Conservation (phyloP, 2,797 vertebrate genomes). For the Novumbra hubbsi region DNA sequence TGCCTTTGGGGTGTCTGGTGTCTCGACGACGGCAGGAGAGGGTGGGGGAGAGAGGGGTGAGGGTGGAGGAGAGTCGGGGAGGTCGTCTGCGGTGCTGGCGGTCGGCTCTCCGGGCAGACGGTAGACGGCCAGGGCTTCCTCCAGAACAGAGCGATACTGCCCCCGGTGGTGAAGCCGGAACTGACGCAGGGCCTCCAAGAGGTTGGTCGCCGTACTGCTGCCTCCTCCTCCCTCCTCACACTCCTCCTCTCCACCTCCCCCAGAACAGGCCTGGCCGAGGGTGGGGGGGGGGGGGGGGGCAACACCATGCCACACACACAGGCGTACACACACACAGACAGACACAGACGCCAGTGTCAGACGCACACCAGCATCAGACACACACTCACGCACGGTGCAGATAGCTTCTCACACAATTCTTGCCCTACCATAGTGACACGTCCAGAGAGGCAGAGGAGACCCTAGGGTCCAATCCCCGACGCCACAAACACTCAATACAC, state of each 20-base stretch:
- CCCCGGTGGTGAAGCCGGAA: slow-evolving; percentile 98
- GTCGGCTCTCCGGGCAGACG: slow-evolving; percentile 72
- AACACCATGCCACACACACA: slow-evolving; percentile 81
- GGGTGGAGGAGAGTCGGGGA: slow-evolving; percentile 70
- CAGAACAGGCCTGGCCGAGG: slow-evolving; percentile 93
- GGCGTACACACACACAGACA: slow-evolving; percentile 39
- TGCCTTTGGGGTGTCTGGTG: slow-evolving; percentile 29
- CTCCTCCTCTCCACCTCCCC: slow-evolving; percentile 74
- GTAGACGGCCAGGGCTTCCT: slow-evolving; percentile 91
- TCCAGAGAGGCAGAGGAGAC: slow-evolving; percentile 25
- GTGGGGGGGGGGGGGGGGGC: too few species aligned
- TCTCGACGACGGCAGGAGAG: slow-evolving; percentile 52
- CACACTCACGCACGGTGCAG: background rate
- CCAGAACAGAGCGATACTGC: slow-evolving; percentile 94
- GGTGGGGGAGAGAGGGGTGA: slow-evolving; percentile 72
- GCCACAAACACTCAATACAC: background rate
- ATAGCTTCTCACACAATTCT: background rate
- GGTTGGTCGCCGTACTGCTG: slow-evolving; percentile 83
- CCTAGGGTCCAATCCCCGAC: background rate
- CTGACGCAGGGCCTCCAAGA: slow-evolving; percentile 95
- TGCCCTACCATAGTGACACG: slow-evolving; percentile 48
- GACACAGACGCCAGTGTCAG: slow-evolving; percentile 37
- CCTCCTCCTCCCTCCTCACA: slow-evolving; percentile 75
- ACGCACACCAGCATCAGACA: slow-evolving; percentile 33
- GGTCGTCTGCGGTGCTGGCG: slow-evolving; percentile 18